Evolutionary conservation across 2,113 vertebrate genomes (phyloP), one percentile per base, ranked within the genome.

Genomic region (Nothobranchius furzeri): DNA sequence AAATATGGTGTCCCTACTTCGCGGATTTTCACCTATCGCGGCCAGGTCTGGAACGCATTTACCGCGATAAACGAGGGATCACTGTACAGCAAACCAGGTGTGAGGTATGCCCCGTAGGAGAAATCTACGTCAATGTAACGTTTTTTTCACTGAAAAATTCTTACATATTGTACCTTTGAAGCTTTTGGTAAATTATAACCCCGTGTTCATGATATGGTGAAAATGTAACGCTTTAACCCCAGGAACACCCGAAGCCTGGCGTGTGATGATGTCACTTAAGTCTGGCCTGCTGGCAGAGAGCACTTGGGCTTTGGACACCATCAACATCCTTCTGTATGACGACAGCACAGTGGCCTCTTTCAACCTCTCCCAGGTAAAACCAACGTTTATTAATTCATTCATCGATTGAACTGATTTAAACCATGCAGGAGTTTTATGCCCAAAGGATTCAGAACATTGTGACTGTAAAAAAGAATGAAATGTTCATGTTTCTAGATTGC

Each of bases 251-350:
- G 98, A 99, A 87, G 97, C 98, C 2, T 99, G 98, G 98, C 95
- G 97, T 54, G 96, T 99, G 86, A 99, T 99, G 97, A 99, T 99
- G 98, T 99, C 98, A 83, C 94, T 99, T 62, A 99, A 99, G 88
- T 99, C 97, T 45, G 98, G 98, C 68, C 94, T 99, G 73, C 71
- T 99, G 92, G 98, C 96, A 69, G 98, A 99, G 91, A 99, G 96
- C 87, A 98, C 97, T 2, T 99, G 98, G 97, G 98, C 98, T 54
- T 87, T 99, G 78, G 98, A 99, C 91, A 99, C 97, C 76, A 96
- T 99, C 89, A 99, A 98, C 78, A 97, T 99, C 85, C 94, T 99
- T 68, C 94, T 99, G 57, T 99, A 96, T 37, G 98, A 99, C 9
- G 98, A 99, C 92, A 97, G 93, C 91, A 99, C 97, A 0, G 96